Percentiles rank a stretch among this genome's conserved stretches.
These are phyloP conservation scores for Capreolus pygargus DNA, from an alignment of 2,113 vertebrate species.

Conservation along the genomic window DNA sequence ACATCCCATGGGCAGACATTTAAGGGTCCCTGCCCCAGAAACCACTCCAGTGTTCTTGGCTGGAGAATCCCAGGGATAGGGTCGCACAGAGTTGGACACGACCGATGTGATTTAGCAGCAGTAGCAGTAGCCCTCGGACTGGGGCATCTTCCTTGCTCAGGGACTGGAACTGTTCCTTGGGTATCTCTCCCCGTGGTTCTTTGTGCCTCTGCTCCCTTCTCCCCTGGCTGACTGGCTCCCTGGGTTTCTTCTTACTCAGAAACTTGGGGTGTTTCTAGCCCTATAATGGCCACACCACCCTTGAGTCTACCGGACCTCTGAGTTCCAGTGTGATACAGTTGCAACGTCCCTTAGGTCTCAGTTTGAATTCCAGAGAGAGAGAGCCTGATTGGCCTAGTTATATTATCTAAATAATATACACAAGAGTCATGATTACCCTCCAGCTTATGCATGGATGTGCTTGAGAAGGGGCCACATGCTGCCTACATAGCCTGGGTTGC, in stretches of 20 bases:
- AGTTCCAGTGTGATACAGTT: neutral
- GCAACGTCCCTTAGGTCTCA: neutral
- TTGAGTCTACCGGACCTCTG: neutral
- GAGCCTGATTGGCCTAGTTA: neutral
- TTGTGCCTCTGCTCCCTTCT: neutral
- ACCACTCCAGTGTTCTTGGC: too few relatives aligned
- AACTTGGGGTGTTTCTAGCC: neutral
- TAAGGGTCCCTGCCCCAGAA: too few relatives aligned
- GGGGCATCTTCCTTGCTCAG: neutral
- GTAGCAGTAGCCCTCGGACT: neutral
- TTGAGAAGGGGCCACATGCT: neutral
- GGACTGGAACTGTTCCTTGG: neutral
- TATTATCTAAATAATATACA: neutral
- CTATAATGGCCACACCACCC: neutral
- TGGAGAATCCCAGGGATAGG: too few relatives aligned
- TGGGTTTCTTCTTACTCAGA: neutral
- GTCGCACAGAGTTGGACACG: too few relatives aligned
- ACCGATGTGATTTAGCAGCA: too few relatives aligned
- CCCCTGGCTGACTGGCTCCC: neutral
- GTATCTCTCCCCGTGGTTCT: fast-evolving
- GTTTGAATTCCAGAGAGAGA: neutral
- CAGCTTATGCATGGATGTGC: neutral
- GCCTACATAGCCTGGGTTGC: neutral
- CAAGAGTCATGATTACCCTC: neutral
- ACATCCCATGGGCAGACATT: neutral